Evolutionary conservation across 2,797 vertebrate genomes (phyloP), one percentile per base, ranked within the genome.

Genomic region (Gallirallus australis): DNA sequence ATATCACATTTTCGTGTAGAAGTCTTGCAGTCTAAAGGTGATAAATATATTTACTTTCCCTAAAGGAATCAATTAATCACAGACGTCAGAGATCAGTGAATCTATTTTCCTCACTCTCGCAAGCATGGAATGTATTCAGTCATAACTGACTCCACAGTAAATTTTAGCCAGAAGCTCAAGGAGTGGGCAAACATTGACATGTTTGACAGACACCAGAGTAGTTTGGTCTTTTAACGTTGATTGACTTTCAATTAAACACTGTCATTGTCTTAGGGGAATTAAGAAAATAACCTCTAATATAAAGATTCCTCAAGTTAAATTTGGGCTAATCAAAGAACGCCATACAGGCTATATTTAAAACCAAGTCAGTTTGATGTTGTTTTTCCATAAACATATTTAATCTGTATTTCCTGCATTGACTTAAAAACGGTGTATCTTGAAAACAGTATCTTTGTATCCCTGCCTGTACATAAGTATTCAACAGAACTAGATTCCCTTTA

Each of bases 21-120:
- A 91, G 30, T 61, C 65, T 90, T 82, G 61, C 45, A 73, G 52
- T 72, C 37, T 77, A 87, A 86, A 92, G 69, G 52, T 87, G 80
- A 91, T 94, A 89, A 93, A 91, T 90, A 68, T 81, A 91, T 96
- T 96, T 95, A 85, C 70, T 92, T 91, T 95, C 53, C 65, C 64
- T 79, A 76, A 91, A 86, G 72, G 52, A 94, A 91, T 77, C 78
- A 87, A 69, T 89, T 84, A 88, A 91, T 96, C 73, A 91, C 18
- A 53, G 35, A 78, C 85, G 61, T 68, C 63, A 73, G 61, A 93
- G 45, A 93, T 89, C 70, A 77, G 88, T 42, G 52, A 89, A 82
- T 82, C 54, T 96, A 30, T 92, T 95, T 94, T 78, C 40, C 30
- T 65, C 57, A 52, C 31, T 82, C 53, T 42, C 24, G 11, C 12